phyloP scores from a whole-genome alignment of 2,797 vertebrate species.

The Coregonus ussuriensis region DNA sequence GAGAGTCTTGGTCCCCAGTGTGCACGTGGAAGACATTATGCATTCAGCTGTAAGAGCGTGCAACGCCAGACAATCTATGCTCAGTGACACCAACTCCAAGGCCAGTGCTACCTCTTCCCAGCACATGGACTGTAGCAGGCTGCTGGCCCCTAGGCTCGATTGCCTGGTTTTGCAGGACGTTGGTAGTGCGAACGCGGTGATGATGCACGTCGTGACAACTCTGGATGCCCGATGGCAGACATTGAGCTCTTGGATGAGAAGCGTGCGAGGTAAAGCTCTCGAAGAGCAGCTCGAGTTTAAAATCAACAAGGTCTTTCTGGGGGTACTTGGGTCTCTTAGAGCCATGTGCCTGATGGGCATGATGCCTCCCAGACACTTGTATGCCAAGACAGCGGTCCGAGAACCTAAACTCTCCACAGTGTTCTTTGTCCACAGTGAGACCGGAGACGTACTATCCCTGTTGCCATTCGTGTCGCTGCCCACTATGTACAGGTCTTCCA shows the following conservation, averaged over 20 bases:
- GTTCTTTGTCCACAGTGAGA: conserved; percentile 16
- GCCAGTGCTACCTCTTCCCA: background rate
- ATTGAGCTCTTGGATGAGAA: background rate
- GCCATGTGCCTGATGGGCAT: conserved; percentile 8
- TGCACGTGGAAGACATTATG: conserved; percentile 11
- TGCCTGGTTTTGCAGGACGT: conserved; percentile 1
- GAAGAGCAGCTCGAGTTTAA: background rate
- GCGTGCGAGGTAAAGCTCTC: too few species aligned
- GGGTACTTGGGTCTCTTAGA: conserved; percentile 18
- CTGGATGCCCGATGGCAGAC: conserved; percentile 6
- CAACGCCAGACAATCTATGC: background rate
- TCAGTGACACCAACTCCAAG: background rate
- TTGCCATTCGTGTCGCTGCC: background rate
- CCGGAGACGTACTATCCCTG: conserved; percentile 1
- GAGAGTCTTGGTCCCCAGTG: background rate
- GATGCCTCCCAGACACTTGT: conserved; percentile 3
- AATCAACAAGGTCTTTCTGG: background rate
- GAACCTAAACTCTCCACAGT: background rate
- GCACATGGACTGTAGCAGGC: background rate
- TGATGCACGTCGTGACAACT: background rate
- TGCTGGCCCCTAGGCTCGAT: conserved; percentile 5
- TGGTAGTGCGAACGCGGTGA: background rate
- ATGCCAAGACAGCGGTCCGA: background rate
- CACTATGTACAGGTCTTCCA: background rate
- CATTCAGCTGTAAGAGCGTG: background rate